Evolutionary conservation across 2,113 vertebrate genomes (phyloP).

Genomic region (Potamarius usumacintae): DNA sequence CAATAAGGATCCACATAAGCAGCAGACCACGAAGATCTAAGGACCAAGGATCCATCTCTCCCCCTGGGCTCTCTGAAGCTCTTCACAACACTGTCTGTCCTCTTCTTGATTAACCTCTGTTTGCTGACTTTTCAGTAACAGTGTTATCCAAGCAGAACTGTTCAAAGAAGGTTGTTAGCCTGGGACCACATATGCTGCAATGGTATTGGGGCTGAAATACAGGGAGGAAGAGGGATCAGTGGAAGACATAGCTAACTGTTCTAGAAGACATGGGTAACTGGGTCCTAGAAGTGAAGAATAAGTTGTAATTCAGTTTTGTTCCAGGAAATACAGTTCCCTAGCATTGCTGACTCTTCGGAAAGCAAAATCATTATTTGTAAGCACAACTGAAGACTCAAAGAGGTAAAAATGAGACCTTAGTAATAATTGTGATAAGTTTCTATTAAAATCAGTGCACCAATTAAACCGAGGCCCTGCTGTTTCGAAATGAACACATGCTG

Average conservation of each 20-base stretch:
- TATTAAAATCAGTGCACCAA: constrained; percentile 23
- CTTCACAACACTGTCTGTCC: constrained; percentile 14
- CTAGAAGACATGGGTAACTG: constrained; percentile 15
- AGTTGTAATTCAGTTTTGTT: constrained; percentile 32
- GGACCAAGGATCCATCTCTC: not conserved
- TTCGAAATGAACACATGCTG: not conserved
- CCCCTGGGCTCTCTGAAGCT: not conserved
- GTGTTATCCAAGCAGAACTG: not conserved
- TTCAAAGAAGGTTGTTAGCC: constrained; percentile 14
- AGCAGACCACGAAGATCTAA: not conserved
- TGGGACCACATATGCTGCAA: not conserved
- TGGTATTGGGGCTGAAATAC: not conserved
- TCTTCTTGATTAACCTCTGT: constrained; percentile 26
- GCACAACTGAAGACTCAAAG: constrained; percentile 37
- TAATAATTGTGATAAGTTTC: constrained; percentile 10
- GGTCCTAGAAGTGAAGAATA: constrained; percentile 27
- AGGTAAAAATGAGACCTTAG: constrained; percentile 18
- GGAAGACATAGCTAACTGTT: constrained; percentile 16
- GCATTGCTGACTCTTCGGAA: constrained; percentile 44
- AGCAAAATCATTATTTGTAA: constrained; percentile 38
- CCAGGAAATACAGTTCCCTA: constrained; percentile 47
- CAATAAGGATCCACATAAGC: constrained; percentile 6
- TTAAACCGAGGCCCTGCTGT: constrained; percentile 25
- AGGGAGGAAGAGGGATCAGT: not conserved
- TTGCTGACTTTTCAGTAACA: constrained; percentile 19